Percentiles rank a stretch among this genome's conserved stretches.
Evolutionary conservation across 2,113 vertebrate genomes (phyloP).

Genomic region (Aptenodytes forsteri): DNA sequence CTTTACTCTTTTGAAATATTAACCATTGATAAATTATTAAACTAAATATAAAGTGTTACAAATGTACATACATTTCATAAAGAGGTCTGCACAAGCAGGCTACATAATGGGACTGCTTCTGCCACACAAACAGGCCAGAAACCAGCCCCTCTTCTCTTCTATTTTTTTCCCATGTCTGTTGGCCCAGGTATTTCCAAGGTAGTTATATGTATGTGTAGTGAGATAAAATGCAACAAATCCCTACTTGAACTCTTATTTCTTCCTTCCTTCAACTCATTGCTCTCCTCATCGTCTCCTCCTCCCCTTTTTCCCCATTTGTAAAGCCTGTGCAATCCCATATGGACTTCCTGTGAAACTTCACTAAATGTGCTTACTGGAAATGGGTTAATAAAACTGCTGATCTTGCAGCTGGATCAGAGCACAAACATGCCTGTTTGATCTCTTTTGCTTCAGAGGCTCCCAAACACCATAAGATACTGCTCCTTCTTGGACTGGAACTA

Average conservation of each 20-base stretch:
- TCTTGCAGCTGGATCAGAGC: background rate
- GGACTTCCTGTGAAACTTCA: background rate
- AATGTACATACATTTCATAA: conserved; percentile 62
- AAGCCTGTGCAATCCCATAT: background rate
- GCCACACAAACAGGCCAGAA: background rate
- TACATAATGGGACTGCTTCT: conserved; percentile 11
- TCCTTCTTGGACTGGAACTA: background rate
- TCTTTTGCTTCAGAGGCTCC: background rate
- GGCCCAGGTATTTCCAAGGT: background rate
- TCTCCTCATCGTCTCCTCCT: background rate
- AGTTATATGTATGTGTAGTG: background rate
- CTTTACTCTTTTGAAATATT: conserved; percentile 78
- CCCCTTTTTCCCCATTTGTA: background rate
- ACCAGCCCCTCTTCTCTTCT: background rate
- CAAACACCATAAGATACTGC: background rate
- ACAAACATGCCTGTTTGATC: background rate
- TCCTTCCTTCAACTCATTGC: background rate
- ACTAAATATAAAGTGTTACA: conserved; percentile 71
- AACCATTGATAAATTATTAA: conserved; percentile 78
- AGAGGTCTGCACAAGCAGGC: background rate
- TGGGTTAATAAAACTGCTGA: background rate
- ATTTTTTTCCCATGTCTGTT: background rate
- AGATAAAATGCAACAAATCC: background rate
- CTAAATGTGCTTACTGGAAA: background rate
- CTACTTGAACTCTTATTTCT: background rate